Conservation (phyloP, 2,113 vertebrate genomes). For the Bos javanicus region DNA sequence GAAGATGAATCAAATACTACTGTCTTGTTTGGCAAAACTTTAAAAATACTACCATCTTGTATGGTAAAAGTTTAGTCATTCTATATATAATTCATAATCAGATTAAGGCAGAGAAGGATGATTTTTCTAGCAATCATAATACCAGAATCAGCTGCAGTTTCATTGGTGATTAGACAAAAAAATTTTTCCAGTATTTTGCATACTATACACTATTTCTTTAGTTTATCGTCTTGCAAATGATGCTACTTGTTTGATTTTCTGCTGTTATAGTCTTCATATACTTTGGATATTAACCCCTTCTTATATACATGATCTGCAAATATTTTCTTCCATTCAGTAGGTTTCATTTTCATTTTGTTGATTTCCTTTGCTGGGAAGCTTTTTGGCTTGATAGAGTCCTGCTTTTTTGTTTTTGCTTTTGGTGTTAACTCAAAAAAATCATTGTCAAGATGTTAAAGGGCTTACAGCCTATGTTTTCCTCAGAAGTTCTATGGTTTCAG, state of each 20-base stretch:
- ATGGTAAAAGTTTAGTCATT: neutral
- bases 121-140: neutral
- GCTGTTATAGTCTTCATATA: neutral
- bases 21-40: neutral
- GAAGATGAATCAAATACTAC: conserved; percentile 6
- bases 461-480: neutral
- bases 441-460: neutral
- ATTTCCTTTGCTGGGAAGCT: neutral
- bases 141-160: neutral
- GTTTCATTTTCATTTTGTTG: neutral
- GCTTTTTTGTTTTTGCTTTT: neutral
- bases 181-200: neutral
- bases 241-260: neutral
- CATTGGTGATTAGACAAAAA: neutral
- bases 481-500: neutral
- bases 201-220: neutral
- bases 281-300: neutral
- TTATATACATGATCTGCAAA: neutral
- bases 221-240: neutral
- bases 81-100: neutral
- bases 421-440: neutral
- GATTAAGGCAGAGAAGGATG: neutral
- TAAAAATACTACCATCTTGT: neutral
- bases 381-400: neutral
- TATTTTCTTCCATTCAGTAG: neutral